phyloP scores from a whole-genome alignment of 2,888 invertebrate species.

The Nomada lathburiana region DNA sequence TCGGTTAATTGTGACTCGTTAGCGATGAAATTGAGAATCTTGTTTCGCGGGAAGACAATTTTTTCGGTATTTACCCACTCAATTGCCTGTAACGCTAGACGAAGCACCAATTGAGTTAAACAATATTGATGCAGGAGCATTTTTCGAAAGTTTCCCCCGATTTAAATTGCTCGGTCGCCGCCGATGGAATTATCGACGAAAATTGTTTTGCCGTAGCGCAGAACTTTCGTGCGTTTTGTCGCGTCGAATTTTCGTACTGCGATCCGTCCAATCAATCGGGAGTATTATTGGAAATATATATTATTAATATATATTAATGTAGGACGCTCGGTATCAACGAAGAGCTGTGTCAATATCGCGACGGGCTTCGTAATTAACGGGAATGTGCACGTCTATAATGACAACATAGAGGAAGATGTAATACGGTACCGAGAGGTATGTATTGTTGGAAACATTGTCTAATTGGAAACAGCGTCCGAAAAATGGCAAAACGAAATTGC shows the following conservation, averaged over 20 bases:
- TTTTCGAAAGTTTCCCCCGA: no score
- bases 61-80: neutral
- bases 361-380: neutral
- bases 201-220: neutral
- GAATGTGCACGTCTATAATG: no score
- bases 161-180: no score
- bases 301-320: neutral
- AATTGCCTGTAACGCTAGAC: neutral
- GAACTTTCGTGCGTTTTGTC: neutral
- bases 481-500: neutral
- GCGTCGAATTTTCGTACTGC: neutral
- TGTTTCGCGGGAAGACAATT: neutral
- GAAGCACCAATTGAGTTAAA: neutral
- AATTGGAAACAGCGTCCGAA: neutral
- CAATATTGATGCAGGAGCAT: neutral
- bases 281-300: conserved; percentile 1
- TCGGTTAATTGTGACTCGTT: neutral
- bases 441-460: neutral
- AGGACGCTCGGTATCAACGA: neutral
- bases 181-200: neutral
- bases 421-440: neutral
- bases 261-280: neutral
- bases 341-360: neutral
- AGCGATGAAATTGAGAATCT: neutral
- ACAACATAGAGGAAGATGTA: neutral